Conservation (phyloP, 2,888 invertebrate genomes). For the Phalera bucephala region DNA sequence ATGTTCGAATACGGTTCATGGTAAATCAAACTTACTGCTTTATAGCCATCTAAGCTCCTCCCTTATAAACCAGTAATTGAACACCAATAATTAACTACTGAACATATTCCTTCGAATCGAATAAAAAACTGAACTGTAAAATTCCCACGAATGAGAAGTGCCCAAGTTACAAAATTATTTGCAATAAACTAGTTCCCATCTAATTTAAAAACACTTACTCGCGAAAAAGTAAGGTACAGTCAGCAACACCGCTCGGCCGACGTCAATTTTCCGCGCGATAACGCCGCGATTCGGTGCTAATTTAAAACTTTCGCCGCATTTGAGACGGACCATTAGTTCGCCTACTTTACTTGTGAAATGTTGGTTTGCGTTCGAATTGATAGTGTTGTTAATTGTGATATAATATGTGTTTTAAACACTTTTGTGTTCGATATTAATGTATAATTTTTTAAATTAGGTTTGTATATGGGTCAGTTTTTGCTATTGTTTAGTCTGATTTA, state of each 20-base stretch:
- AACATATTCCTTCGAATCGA: too few species aligned
- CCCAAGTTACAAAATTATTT: not conserved
- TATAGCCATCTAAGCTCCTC: too few species aligned
- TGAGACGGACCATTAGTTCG: constrained; percentile 40
- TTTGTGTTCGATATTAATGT: not conserved
- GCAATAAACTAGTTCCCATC: not conserved
- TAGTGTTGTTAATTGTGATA: constrained; percentile 1
- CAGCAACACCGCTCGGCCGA: constrained; percentile 4
- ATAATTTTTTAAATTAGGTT: too few species aligned
- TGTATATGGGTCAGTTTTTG: too few species aligned
- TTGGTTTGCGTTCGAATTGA: constrained; percentile 10
- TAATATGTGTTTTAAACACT: not conserved
- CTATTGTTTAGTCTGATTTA: too few species aligned
- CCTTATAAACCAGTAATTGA: too few species aligned
- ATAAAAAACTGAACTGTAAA: too few species aligned
- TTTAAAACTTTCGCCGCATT: constrained; percentile 52
- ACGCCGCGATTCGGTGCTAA: constrained; percentile 50
- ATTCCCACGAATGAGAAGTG: too few species aligned
- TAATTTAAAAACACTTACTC: constrained; percentile 1
- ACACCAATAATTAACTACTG: too few species aligned
- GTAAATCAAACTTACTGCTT: too few species aligned
- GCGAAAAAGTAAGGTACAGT: not conserved
- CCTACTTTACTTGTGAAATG: constrained; percentile 4
- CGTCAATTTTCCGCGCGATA: constrained; percentile 57
- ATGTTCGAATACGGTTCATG: too few species aligned